phyloP scores from a whole-genome alignment of 2,888 invertebrate species.

The Belgica antarctica region DNA sequence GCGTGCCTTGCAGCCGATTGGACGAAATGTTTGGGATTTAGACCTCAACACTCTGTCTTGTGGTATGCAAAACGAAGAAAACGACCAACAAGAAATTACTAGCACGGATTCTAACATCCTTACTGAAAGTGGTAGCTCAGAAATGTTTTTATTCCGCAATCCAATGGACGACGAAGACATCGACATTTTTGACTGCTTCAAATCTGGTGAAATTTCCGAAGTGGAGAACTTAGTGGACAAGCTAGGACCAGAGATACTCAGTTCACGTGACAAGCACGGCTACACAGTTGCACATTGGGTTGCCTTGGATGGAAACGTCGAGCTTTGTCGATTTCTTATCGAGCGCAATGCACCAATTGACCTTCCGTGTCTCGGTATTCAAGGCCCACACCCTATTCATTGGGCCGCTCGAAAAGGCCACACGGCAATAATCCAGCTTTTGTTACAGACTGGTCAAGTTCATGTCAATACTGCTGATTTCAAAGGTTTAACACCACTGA shows the following conservation, averaged over 20 bases:
- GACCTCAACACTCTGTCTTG: constrained; percentile 38
- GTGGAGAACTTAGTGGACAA: constrained; percentile 82
- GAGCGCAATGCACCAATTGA: constrained; percentile 82
- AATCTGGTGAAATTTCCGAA: constrained; percentile 79
- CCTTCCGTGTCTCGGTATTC: constrained; percentile 80
- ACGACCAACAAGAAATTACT: constrained; percentile 36
- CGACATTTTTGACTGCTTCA: constrained; percentile 80
- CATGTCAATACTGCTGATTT: constrained; percentile 87
- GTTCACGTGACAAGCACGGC: constrained; percentile 84
- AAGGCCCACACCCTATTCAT: constrained; percentile 87
- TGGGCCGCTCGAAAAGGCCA: constrained; percentile 94
- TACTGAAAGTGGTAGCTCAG: constrained; percentile 30
- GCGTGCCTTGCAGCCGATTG: constrained; percentile 30
- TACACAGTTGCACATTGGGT: constrained; percentile 94
- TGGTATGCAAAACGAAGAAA: constrained; percentile 41
- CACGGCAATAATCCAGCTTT: constrained; percentile 79
- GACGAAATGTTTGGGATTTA: constrained; percentile 38
- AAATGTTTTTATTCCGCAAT: constrained; percentile 37
- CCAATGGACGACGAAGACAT: constrained; percentile 40
- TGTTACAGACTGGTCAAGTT: constrained; percentile 72
- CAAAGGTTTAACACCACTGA: constrained; percentile 83
- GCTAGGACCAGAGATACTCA: constrained; percentile 71
- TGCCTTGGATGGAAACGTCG: constrained; percentile 84
- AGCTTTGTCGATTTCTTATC: constrained; percentile 81
- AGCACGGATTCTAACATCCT: constrained; percentile 39